Conservation (phyloP, 2,797 vertebrate species). For the Galago senegalensis region DNA sequence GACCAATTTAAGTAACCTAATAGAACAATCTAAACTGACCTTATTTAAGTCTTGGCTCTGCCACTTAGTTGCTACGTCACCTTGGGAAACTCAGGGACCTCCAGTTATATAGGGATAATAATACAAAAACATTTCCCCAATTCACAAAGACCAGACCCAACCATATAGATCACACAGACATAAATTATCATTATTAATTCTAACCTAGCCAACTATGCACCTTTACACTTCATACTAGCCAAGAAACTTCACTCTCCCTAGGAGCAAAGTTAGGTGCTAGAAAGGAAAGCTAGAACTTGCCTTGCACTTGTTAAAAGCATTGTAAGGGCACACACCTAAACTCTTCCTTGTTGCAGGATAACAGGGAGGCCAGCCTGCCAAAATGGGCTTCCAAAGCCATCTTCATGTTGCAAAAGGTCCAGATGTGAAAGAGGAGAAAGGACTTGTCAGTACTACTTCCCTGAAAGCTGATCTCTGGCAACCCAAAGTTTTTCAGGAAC, state of each 20-base stretch:
- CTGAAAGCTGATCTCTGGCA: conserved; percentile 21
- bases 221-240: conserved; percentile 50
- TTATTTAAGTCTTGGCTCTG: conserved; percentile 41
- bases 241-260: conserved; percentile 37
- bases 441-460: neutral
- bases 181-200: conserved; percentile 42
- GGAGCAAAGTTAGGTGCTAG: conserved; percentile 7
- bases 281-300: neutral
- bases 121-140: conserved; percentile 32
- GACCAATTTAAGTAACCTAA: conserved; percentile 72
- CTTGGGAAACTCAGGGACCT: conserved; percentile 7
- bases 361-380: neutral
- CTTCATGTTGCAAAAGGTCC: neutral
- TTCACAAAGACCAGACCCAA: conserved; percentile 44
- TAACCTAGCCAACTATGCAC: neutral
- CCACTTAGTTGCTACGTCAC: conserved; percentile 26
- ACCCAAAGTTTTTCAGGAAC: conserved; percentile 54
- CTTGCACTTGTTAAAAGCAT: conserved; percentile 33
- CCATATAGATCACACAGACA: neutral
- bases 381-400: neutral
- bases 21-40: conserved; percentile 56
- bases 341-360: neutral
- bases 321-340: neutral
- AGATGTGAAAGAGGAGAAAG: neutral
- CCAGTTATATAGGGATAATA: neutral